Evolutionary conservation across 2,888 invertebrate genomes (phyloP), one percentile per base, ranked within the genome.

Genomic region (Lithophane ornitopus): DNA sequence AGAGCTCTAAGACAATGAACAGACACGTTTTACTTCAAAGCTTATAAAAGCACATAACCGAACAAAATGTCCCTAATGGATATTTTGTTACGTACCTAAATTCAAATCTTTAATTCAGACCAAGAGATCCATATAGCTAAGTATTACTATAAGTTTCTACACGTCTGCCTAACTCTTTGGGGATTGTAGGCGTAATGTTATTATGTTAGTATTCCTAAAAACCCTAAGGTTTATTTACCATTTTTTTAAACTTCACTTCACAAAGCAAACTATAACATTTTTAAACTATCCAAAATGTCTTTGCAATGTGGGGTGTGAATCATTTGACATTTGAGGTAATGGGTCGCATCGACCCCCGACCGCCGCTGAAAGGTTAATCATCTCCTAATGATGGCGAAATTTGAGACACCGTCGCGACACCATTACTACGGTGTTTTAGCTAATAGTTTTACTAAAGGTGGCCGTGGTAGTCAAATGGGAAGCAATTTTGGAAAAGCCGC

Each of bases 361-460:
- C 77, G 85, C 85, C 70, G 83, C 68, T 86, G 41, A 95, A 96
- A 96, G 96, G 96, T 96, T 96, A 96, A 96, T 95, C 94, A 94
- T 94, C 88, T 92, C 88, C 91, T 95, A 95, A 96, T 96, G 96
- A 95, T 94, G 92, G 89, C 90, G 91, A 91, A 92, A 90, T 89
- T 89, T 85, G 87, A 89, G 81, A 85, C 89, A 79, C 70, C 67
- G 73, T 70, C 76, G 76, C 70, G 68, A 78, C 85, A 83, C 85
- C 87, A 86, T 84, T 84, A 86, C 28, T 26, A 14, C 67, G 61
- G 73, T 82, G 85, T 87, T 88, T 86, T 81, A 79, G 82, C 78
- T 87, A 87, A 87, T 87, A 82, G 70, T 79, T 73, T 74, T 54
- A 11, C 39, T 75, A 78, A 82, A 88, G 81, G 82, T 80, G 74